phyloP scores from a whole-genome alignment of 2,888 invertebrate species.

The Tortrix viridana region DNA sequence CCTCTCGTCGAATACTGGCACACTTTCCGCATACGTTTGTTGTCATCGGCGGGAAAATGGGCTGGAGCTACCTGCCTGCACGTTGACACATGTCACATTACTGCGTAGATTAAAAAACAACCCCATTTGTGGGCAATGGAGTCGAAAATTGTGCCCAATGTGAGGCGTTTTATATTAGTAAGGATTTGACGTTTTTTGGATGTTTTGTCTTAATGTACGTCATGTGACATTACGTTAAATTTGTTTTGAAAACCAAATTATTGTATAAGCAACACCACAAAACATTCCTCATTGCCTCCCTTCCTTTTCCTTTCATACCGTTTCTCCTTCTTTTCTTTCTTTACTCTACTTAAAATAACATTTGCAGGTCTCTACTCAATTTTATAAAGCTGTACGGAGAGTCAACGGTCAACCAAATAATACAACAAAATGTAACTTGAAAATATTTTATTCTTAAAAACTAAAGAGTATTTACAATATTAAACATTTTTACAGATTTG shows the following conservation, averaged over 20 bases:
- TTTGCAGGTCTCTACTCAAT: not conserved
- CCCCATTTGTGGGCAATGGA: not conserved
- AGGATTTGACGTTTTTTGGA: too few species aligned
- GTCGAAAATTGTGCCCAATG: too few species aligned
- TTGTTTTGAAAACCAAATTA: too few species aligned
- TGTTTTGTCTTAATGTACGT: too few species aligned
- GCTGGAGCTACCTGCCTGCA: constrained; percentile 1
- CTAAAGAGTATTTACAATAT: constrained; percentile 48
- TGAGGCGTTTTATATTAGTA: too few species aligned
- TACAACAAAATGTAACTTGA: not conserved
- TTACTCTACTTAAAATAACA: too few species aligned
- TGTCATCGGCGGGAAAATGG: constrained; percentile 11
- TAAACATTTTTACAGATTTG: constrained; percentile 44
- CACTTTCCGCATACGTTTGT: constrained; percentile 9
- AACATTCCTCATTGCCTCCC: too few species aligned
- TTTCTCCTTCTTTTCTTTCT: too few species aligned
- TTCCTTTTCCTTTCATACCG: too few species aligned
- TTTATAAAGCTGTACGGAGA: not conserved
- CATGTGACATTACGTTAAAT: too few species aligned
- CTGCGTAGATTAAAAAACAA: not conserved
- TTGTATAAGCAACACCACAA: too few species aligned
- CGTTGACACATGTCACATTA: not conserved
- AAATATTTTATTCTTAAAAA: constrained; percentile 34
- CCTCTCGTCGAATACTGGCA: constrained; percentile 19
- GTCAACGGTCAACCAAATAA: not conserved